Evolutionary conservation across 2,888 invertebrate genomes (phyloP), one percentile per base, ranked within the genome.

Genomic region (Andrena camellia): DNA sequence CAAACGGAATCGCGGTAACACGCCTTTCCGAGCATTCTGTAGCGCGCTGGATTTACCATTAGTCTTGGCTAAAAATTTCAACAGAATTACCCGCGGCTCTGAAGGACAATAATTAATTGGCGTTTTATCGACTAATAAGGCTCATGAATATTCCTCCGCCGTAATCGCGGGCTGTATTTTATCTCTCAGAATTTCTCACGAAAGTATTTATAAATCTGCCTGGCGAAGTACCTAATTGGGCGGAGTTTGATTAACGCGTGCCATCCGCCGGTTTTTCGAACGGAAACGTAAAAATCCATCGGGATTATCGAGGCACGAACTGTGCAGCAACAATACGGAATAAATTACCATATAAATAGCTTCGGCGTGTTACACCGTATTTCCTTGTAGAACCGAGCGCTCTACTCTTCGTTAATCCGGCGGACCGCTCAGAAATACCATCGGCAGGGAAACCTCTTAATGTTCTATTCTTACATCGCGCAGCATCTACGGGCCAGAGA

Each of bases 381-480:
- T 83, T 83, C 69, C 81, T 71, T 59, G 81, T 76, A 74, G 78
- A 75, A 62, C 35, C 68, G 26, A 17, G 31, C 72, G 72, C 76
- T 75, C 78, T 52, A 31, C 35, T 78, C 72, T 79, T 83, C 74
- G 76, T 84, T 87, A 81, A 86, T 83, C 75, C 69, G 76, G 70
- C 79, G 64, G 76, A 62, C 78, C 29, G 70, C 73, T 85, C 83
- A 71, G 86, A 87, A 84, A 79, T 89, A 85, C 81, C 78, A 83
- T 84, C 74, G 76, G 80, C 62, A 88, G 78, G 86, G 84, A 87
- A 88, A 89, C 81, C 90, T 91, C 90, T 91, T 91, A 91, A 90
- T 87, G 90, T 89, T 90, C 88, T 91, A 90, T 90, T 92, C 90
- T 90, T 89, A 89, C 85, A 86, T 89, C 90, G 90, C 85, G 88